Evolutionary conservation across 2,113 vertebrate species (phyloP), one percentile per base, ranked within the genome.

Genomic region (Natator depressus): DNA sequence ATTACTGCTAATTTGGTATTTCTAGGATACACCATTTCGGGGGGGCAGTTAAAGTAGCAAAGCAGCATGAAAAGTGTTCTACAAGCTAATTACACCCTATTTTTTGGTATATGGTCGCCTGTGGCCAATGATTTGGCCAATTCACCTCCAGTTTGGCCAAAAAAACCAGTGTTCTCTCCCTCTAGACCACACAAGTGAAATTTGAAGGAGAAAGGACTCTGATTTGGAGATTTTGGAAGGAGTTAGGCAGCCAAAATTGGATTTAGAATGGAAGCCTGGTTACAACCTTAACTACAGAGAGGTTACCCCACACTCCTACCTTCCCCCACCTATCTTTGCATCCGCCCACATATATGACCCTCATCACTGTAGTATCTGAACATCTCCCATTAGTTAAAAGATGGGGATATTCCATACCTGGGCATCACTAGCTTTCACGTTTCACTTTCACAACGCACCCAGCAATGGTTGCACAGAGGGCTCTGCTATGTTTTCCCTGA

Each of bases 181-280:
- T 22, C 81, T 79, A 25, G 29, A 65, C 31, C 79, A 84, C 50
- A 47, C 27, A 89, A 87, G 79, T 62, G 6, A 49, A 46, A 46
- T 4, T 53, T 6, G 42, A 93, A 75, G 49, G 35, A 76, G 46
- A 19, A 88, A 88, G 92, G 35, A 35, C 57, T 84, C 0, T 76
- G 8, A 88, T 84, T 76, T 88, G 27, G 94, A 84, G 13, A n/a
- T 65, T n/a, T 35, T 35, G 81, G 35, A 89, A 96, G 50, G 85
- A 3, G n/a, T 59, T n/a, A 90, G 20, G 59, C 38, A 8, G n/a
- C 35, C 2, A 78, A 91, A 88, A 79, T 0, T 16, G 1, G 6
- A 49, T 88, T 89, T 29, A 78, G 80, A 65, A 35, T 14, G 31
- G 29, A 65, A 65, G 13, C 53, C 76, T 46, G 65, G 42, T 29